Evolutionary conservation across 2,797 vertebrate genomes (phyloP).

Genomic region (Allobates femoralis): DNA sequence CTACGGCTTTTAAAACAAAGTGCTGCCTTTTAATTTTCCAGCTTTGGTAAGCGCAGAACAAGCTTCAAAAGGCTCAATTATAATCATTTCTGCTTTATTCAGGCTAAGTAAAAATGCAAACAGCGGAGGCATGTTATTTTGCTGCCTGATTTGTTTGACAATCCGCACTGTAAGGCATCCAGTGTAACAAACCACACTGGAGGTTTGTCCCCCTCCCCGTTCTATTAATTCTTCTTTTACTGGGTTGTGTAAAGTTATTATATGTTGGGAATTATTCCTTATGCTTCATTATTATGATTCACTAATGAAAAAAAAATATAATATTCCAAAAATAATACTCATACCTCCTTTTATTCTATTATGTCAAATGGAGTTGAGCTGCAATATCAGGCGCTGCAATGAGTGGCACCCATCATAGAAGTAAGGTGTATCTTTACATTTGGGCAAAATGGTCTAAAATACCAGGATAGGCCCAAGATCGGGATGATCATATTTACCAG

Average conservation of each 20-base stretch:
- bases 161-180: slow-evolving; percentile 16
- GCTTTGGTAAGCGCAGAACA: slow-evolving; percentile 51
- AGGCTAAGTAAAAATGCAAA: slow-evolving; percentile 54
- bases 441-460: background rate
- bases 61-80: slow-evolving; percentile 55
- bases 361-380: background rate
- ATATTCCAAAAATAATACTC: background rate
- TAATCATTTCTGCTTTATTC: slow-evolving; percentile 57
- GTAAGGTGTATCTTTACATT: background rate
- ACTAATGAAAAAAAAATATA: slow-evolving; percentile 6
- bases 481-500: no score
- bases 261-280: background rate
- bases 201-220: slow-evolving; percentile 3
- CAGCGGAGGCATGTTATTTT: slow-evolving; percentile 47
- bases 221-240: slow-evolving; percentile 13
- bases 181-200: slow-evolving; percentile 38
- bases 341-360: background rate
- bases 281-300: background rate
- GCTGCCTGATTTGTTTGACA: slow-evolving; percentile 55
- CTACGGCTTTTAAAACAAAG: slow-evolving; percentile 33
- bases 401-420: background rate
- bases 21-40: slow-evolving; percentile 46
- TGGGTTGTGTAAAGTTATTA: slow-evolving; percentile 7
- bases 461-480: background rate
- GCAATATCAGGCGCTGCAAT: background rate